A percentile compares a stretch with the other conserved stretches of the same genome.
Evolutionary conservation across 2,797 vertebrate species (phyloP).

Genomic region (Cyprinella venusta): DNA sequence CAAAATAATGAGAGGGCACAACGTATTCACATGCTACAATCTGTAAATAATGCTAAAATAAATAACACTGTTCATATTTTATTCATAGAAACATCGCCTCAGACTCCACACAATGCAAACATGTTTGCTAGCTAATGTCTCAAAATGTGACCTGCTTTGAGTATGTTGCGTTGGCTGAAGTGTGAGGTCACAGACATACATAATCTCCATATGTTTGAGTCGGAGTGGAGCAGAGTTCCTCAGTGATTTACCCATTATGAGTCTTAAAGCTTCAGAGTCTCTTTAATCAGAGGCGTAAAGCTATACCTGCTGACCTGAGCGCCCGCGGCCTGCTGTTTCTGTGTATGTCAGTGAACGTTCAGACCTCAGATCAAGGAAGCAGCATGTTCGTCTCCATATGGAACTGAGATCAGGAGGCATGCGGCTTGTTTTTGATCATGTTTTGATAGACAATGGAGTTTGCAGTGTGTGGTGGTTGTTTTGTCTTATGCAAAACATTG

Average conservation of each 20-base stretch:
- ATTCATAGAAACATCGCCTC: background rate
- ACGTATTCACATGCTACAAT: background rate
- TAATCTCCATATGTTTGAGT: conserved; percentile 27
- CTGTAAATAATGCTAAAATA: background rate
- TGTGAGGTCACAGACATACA: conserved; percentile 14
- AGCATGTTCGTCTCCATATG: background rate
- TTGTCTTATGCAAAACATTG: background rate
- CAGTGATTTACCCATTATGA: conserved; percentile 25
- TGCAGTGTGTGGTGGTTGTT: background rate
- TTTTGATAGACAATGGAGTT: background rate
- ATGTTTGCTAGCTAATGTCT: background rate
- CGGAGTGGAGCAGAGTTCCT: conserved; percentile 7
- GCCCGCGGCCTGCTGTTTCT: conserved; percentile 2
- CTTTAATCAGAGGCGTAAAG: conserved; percentile 34
- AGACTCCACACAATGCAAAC: background rate
- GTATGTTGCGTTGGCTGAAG: conserved; percentile 6
- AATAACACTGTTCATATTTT: background rate
- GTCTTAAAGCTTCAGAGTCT: conserved; percentile 31
- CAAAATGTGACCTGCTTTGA: background rate
- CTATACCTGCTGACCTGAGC: background rate
- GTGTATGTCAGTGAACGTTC: background rate
- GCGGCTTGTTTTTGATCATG: background rate
- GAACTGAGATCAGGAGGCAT: conserved; percentile 1
- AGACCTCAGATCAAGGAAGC: conserved; percentile 1
- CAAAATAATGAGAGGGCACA: background rate